Base-by-base conservation (phyloP, 2,797 vertebrate species). In the Odontamblyopus lacepedii region DNA sequence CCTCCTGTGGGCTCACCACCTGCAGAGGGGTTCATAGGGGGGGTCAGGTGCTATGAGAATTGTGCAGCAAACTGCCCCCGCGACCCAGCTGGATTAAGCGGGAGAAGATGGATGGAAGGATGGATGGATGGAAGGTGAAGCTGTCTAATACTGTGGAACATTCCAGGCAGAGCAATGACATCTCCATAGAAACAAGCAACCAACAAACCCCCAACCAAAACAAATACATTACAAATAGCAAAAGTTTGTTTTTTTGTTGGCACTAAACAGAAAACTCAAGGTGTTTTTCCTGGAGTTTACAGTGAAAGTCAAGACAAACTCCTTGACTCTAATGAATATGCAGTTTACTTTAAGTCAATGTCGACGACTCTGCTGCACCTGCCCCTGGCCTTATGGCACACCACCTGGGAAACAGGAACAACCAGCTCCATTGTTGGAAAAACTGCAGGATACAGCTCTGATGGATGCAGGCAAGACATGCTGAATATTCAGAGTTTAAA, bases 321-420 rank as follows among this genome's bases (percentile, higher is more conserved):
- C 51, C 61, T 72, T 78, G 77, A 65, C 68, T 35, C 27, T 73
- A 55, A 81, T 84, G 76, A 82, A 84, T 80, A 78, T 81, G 74
- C 75, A 70, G 51, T 76, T 79, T 76, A 51, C 69, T 74, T 48
- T 12, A 19, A 75, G 83, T 80, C 76, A 83, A 50, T 75, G 85
- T 84, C 78, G 44, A 75, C 83, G 67, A 70, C 71, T 77, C 65
- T 59, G 70, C 48, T 13, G 85, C 82, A 84, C 79, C 83, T 84
- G 82, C 80, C 63, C 75, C 69, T 65, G 26, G 50, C 87, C 83
- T 83, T 71, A 80, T 84, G 83, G 61, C 65, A 71, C 32, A 72
- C 32, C 82, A 81, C 78, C 79, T 83, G 87, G 78, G 81, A 81
- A 62, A 29, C 65, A 63, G 61, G 30, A 69, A 48, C 63, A 75